A percentile compares a stretch with the other conserved stretches of the same genome.
These are phyloP conservation scores for Crioceris asparagi DNA, from an alignment of 2,888 invertebrate species.

Conservation along the genomic window DNA sequence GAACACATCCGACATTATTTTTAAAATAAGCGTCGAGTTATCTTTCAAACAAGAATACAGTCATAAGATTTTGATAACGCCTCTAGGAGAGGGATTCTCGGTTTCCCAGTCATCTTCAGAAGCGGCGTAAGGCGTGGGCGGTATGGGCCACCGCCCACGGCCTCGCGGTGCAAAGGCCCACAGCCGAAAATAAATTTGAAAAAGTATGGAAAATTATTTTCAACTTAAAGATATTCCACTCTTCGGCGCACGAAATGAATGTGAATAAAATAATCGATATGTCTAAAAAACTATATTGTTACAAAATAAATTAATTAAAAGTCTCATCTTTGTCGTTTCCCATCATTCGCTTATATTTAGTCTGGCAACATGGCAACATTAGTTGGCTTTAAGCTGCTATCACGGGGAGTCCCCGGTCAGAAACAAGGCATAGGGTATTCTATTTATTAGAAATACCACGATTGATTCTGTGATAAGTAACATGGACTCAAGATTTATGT, in stretches of 20 bases:
- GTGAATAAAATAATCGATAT: too few species aligned
- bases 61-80: too few species aligned
- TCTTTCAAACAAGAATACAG: too few species aligned
- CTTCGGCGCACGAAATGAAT: too few species aligned
- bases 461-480: not conserved
- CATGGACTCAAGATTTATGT: not conserved
- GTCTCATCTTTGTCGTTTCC: not conserved
- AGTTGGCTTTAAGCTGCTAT: not conserved
- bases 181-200: too few species aligned
- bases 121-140: not conserved
- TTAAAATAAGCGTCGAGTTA: too few species aligned
- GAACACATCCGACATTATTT: too few species aligned
- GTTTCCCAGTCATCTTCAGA: too few species aligned
- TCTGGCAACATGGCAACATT: not conserved
- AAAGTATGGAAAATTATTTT: too few species aligned
- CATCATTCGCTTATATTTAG: not conserved
- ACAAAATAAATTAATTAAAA: not conserved
- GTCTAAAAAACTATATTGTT: too few species aligned
- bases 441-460: not conserved
- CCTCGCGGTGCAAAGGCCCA: constrained; percentile 1
- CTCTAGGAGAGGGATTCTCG: too few species aligned
- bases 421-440: not conserved
- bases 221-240: too few species aligned
- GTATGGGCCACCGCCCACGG: constrained; percentile 2
- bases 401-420: not conserved